Evolutionary conservation across 2,888 invertebrate species (phyloP).

Genomic region (Rhopalosiphum nymphaeae): DNA sequence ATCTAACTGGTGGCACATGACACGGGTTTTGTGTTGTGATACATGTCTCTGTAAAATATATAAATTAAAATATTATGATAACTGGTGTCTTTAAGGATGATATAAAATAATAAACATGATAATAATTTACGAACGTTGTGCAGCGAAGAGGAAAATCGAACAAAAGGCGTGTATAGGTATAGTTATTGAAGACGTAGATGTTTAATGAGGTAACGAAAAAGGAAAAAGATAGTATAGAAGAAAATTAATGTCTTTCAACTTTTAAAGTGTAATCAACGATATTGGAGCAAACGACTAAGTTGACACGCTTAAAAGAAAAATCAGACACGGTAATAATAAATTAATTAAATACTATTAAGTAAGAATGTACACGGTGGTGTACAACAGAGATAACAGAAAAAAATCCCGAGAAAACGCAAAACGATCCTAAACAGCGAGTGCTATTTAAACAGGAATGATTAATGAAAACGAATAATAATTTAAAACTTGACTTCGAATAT

Average conservation of each 20-base stretch:
- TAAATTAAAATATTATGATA: not conserved
- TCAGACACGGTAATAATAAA: not conserved
- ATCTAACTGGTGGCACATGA: slow-evolving; percentile 44
- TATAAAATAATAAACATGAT: not conserved
- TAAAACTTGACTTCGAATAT: not conserved
- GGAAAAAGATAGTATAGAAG: not conserved
- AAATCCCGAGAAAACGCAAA: not conserved
- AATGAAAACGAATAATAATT: not conserved
- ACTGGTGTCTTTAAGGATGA: not conserved
- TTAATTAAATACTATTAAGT: not conserved
- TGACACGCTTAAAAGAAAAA: not conserved
- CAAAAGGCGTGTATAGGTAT: not conserved
- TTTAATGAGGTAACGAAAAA: slow-evolving; percentile 1
- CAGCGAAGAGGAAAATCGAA: not conserved
- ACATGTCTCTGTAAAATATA: slow-evolving; percentile 49
- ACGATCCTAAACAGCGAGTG: not conserved
- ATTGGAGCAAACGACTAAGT: not conserved
- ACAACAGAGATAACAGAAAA: not conserved
- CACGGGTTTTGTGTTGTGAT: not conserved
- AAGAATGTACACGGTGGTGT: not conserved
- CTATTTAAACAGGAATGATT: not conserved
- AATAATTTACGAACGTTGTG: not conserved
- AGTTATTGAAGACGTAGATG: not conserved
- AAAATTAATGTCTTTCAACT: not conserved
- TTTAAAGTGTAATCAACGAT: not conserved